Percentiles rank a stretch among this genome's conserved stretches.
These are phyloP conservation scores for Aphodius granarius DNA, from an alignment of 2,888 invertebrate species.

Conservation along the genomic window DNA sequence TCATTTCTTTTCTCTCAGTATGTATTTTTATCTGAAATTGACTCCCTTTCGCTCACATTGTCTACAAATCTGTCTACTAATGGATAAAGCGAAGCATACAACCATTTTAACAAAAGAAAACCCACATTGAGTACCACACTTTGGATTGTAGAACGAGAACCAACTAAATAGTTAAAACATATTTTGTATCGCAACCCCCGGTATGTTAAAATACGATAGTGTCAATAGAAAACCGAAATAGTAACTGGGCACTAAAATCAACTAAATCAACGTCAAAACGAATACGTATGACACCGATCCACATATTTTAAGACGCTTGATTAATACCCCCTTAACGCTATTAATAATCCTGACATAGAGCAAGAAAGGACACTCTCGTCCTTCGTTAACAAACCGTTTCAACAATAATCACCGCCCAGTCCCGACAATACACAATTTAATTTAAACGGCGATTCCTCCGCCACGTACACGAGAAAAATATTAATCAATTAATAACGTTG, in stretches of 20 bases:
- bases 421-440: slow-evolving; percentile 25
- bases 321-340: slow-evolving; percentile 19
- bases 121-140: too few species aligned
- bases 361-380: slow-evolving; percentile 6
- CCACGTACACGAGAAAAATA: slow-evolving; percentile 26
- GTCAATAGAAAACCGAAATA: not conserved
- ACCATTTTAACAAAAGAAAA: too few species aligned
- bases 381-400: slow-evolving; percentile 25
- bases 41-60: too few species aligned
- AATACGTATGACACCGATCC: slow-evolving; percentile 2
- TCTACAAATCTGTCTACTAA: too few species aligned
- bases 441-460: slow-evolving; percentile 20
- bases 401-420: slow-evolving; percentile 18
- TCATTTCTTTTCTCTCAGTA: too few species aligned
- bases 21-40: too few species aligned
- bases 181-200: not conserved
- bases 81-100: too few species aligned
- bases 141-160: too few species aligned
- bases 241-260: not conserved
- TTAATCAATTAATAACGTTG: slow-evolving; percentile 32
- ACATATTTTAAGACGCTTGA: slow-evolving; percentile 7
- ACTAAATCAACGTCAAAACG: slow-evolving; percentile 6
- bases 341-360: slow-evolving; percentile 12
- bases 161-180: not conserved
- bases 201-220: not conserved